phyloP scores from a whole-genome alignment of 2,113 vertebrate species.

The Chinchilla lanigera region DNA sequence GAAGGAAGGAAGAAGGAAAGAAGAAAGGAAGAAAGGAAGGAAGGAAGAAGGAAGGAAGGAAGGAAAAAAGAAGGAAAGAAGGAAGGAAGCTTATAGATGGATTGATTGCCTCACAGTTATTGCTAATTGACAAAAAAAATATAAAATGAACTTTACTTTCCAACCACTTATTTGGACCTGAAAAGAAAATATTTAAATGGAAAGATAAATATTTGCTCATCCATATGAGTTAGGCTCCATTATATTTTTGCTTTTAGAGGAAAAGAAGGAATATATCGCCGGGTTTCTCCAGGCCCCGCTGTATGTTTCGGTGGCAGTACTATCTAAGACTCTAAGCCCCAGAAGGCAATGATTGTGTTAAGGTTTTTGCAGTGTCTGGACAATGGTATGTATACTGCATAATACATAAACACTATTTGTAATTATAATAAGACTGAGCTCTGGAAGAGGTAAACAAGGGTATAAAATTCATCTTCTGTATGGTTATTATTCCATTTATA shows the following conservation, averaged over 20 bases:
- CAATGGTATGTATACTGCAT: conserved; percentile 24
- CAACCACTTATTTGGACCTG: background rate
- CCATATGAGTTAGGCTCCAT: background rate
- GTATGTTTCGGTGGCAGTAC: background rate
- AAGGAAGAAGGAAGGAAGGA: no score
- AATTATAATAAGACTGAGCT: conserved; percentile 74
- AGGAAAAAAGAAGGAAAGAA: background rate
- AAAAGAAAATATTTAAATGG: conserved; percentile 54
- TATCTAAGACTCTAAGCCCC: conserved; percentile 24
- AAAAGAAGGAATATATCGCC: background rate
- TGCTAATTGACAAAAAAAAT: background rate
- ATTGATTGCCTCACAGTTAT: background rate
- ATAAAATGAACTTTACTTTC: background rate
- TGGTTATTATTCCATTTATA: conserved; percentile 76
- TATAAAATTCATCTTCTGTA: conserved; percentile 74
- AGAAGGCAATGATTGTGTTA: conserved; percentile 45
- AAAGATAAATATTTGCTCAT: conserved; percentile 13
- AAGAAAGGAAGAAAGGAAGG: background rate
- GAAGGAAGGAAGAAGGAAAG: no score
- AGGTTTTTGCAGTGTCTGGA: background rate
- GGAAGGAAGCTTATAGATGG: background rate
- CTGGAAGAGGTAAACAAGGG: conserved; percentile 68
- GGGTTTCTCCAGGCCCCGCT: background rate
- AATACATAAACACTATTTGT: conserved; percentile 74
- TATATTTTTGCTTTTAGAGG: background rate